These are phyloP conservation scores for Andrena minutula DNA, from an alignment of 2,888 invertebrate species.

Conservation along the genomic window DNA sequence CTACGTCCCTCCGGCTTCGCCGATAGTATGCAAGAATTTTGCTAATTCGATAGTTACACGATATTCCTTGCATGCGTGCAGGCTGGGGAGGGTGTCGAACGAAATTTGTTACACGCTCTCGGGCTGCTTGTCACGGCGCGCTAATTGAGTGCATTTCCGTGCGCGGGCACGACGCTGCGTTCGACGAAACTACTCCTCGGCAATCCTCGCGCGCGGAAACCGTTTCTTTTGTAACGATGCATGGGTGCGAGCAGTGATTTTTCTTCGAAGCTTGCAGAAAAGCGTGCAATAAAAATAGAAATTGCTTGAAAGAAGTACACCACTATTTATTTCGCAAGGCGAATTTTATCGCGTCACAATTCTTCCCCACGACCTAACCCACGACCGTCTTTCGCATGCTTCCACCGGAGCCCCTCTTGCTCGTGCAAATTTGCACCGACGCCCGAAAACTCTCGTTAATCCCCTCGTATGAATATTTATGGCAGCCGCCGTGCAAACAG, in stretches of 20 bases:
- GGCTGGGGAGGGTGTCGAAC: background rate
- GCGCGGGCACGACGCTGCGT: background rate
- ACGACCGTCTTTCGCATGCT: background rate
- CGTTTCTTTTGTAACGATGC: too few relatives aligned
- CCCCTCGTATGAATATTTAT: conserved; percentile 60
- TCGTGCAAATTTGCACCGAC: conserved; percentile 40
- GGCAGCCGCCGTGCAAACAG: conserved; percentile 38
- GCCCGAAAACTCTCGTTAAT: conserved; percentile 39
- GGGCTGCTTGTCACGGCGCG: conserved; percentile 1
- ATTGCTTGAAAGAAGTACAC: too few relatives aligned
- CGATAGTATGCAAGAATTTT: conserved; percentile 53
- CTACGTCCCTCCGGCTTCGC: conserved; percentile 28
- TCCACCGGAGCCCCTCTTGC: background rate
- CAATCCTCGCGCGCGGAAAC: background rate
- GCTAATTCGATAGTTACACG: conserved; percentile 57
- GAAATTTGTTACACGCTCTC: conserved; percentile 7
- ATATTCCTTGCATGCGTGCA: conserved; percentile 20
- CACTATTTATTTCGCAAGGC: too few relatives aligned
- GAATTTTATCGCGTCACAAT: too few relatives aligned
- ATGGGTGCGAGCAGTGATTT: too few relatives aligned
- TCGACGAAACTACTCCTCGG: background rate
- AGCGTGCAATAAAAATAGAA: too few relatives aligned
- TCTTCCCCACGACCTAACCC: too few relatives aligned
- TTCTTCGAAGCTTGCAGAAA: too few relatives aligned
- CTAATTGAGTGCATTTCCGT: conserved; percentile 2